Conservation (phyloP, 1,140 invertebrate species). For the Scaptomyza graminum region DNA sequence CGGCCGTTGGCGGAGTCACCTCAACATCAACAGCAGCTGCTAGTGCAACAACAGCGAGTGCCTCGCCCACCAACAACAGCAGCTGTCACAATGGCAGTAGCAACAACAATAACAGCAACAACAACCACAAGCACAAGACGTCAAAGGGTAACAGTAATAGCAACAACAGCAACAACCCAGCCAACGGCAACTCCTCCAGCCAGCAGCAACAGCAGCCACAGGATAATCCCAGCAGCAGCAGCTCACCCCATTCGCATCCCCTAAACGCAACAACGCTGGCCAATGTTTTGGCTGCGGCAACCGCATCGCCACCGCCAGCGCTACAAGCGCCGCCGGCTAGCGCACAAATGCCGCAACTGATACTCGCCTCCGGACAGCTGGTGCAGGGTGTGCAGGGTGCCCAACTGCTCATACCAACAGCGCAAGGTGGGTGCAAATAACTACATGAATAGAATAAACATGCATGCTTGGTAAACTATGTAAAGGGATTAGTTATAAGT, state of each 20-base stretch:
- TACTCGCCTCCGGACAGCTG: constrained; percentile 94
- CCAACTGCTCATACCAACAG: constrained; percentile 96
- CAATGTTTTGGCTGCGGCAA: constrained; percentile 74
- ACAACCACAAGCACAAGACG: constrained; percentile 63
- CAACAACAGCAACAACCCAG: constrained; percentile 27
- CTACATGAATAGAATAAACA: neutral
- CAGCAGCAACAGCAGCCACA: constrained; percentile 57
- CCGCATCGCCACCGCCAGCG: constrained; percentile 84
- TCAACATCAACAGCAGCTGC: constrained; percentile 62
- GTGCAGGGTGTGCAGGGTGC: constrained; percentile 96
- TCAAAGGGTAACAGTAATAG: constrained; percentile 43
- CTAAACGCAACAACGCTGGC: constrained; percentile 71
- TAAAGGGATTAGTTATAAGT: constrained; percentile 39
- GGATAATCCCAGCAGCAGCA: constrained; percentile 71
- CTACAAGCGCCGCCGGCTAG: constrained; percentile 84
- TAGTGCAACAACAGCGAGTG: constrained; percentile 21
- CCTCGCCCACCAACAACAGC: constrained; percentile 25
- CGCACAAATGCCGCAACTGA: constrained; percentile 84
- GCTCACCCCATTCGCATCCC: constrained; percentile 58
- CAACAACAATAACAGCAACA: constrained; percentile 25
- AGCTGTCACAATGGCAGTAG: neutral
- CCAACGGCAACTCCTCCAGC: constrained; percentile 38
- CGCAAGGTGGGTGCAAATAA: constrained; percentile 89
- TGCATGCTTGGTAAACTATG: neutral
- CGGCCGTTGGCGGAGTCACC: constrained; percentile 49